Percentiles rank a stretch among this genome's conserved stretches.
phyloP scores from a whole-genome alignment of 2,797 vertebrate species.

The Peromyscus nudipes region DNA sequence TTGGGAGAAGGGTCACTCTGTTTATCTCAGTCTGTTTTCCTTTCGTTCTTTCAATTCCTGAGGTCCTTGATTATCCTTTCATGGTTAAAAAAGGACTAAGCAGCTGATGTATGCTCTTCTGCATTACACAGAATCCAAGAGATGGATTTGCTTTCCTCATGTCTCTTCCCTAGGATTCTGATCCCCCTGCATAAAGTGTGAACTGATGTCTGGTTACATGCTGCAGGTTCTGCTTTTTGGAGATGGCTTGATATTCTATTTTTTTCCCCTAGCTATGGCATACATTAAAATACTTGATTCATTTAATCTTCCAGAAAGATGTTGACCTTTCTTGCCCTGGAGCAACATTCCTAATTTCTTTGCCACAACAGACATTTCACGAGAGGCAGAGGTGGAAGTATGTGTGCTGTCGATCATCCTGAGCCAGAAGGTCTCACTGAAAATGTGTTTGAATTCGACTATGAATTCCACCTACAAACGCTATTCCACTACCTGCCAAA shows the following conservation, averaged over 20 bases:
- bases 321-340: background rate
- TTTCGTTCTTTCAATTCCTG: background rate
- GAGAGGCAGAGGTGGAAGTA: background rate
- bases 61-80: background rate
- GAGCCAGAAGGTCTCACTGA: slow-evolving; percentile 33
- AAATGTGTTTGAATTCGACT: slow-evolving; percentile 42
- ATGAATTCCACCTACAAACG: background rate
- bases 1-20: background rate
- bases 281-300: background rate
- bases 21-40: background rate
- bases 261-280: background rate
- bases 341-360: background rate
- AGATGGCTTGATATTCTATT: background rate
- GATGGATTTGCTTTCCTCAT: background rate
- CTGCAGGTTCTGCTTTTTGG: background rate
- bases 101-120: background rate
- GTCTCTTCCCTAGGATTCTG: background rate
- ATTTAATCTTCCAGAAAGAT: slow-evolving; percentile 10
- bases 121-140: background rate
- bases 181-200: background rate
- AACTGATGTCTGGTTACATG: background rate
- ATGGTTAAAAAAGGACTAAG: background rate
- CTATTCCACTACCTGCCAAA: background rate
- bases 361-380: background rate
- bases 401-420: background rate